phyloP scores from a whole-genome alignment of 2,888 invertebrate species.

The Calameuta filiformis region DNA sequence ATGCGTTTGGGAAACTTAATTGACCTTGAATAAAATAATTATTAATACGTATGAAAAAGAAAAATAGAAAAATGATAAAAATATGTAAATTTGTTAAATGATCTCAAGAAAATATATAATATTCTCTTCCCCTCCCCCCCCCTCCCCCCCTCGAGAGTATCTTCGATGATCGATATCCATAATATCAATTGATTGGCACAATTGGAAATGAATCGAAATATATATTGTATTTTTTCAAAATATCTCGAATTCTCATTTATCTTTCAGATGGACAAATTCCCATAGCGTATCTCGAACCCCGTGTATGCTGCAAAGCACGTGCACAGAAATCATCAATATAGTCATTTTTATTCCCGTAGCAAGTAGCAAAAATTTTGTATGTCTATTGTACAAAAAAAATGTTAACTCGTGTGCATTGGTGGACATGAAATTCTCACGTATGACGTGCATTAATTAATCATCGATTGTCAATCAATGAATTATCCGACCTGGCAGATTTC shows the following conservation, averaged over 20 bases:
- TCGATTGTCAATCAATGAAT: too few relatives aligned
- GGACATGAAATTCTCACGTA: conserved; percentile 42
- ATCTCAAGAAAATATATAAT: neutral
- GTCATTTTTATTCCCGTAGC: conserved; percentile 57
- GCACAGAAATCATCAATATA: conserved; percentile 57
- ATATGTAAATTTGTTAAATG: conserved; percentile 16
- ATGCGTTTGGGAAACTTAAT: too few relatives aligned
- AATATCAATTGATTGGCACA: too few relatives aligned
- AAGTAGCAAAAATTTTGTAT: conserved; percentile 61
- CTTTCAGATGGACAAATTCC: conserved; percentile 24
- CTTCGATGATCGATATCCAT: too few relatives aligned
- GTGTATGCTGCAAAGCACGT: conserved; percentile 51
- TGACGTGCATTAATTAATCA: conserved; percentile 7
- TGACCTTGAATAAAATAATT: conserved; percentile 17
- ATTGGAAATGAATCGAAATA: too few relatives aligned
- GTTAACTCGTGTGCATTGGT: conserved; percentile 55
- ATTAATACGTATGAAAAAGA: conserved; percentile 11
- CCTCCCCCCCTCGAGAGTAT: too few relatives aligned
- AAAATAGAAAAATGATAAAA: conserved; percentile 6
- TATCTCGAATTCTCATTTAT: conserved; percentile 18
- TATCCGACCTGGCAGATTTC: too few relatives aligned
- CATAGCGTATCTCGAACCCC: conserved; percentile 37
- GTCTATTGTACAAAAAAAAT: conserved; percentile 60
- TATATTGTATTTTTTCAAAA: conserved; percentile 6
- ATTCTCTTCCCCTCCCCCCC: too few relatives aligned